Evolutionary conservation across 1,140 invertebrate species (phyloP), one percentile per base, ranked within the genome.

Genomic region (Aphaenogaster rudis): DNA sequence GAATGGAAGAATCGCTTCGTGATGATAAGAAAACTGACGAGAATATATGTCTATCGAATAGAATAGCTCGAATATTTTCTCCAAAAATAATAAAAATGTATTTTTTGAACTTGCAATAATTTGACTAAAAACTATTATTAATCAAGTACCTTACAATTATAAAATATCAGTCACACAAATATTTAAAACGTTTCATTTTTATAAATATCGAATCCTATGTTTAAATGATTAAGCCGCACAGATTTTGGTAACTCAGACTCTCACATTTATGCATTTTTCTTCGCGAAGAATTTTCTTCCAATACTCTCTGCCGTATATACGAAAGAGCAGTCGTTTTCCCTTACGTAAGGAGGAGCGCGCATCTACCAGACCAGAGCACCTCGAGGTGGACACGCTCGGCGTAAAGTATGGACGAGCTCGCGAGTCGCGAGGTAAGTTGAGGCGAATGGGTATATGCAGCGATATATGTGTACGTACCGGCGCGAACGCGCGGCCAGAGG

Each of bases 391-490:
- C 66, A 42, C 21, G 50, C 21, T 69, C 33, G 59, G 13, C 52
- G 52, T 61, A 45, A 66, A 66, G 17, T 79, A 33, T 28, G 78
- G 78, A 80, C 72, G 88, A 80, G 81, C 80, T 87, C 84, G 74
- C 81, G 86, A 90, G 74, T 86, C 76, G 50, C 33, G 72, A 88
- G 87, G 81, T 86, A 88, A 90, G 87, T 89, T 85, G 88, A 66
- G 50, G 88, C 92, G 88, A 92, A 90, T 92, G 88, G 88, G 86
- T 90, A 86, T 45, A 77, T 66, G 42, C 87, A 63, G 48, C 42
- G n/a, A 76, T 69, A 48, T 77, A 88, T 61, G 91, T 90, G 89
- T 88, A 93, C 69, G 57, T 82, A 88, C 59, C 64, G 78, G 86
- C 88, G 66, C 54, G 79, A 54, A 11, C 36, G 50, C 74, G 69